Percentiles rank a stretch among this genome's conserved stretches.
These are phyloP conservation scores for Lophochroa leadbeateri DNA, from an alignment of 2,113 vertebrate species.

Conservation along the genomic window DNA sequence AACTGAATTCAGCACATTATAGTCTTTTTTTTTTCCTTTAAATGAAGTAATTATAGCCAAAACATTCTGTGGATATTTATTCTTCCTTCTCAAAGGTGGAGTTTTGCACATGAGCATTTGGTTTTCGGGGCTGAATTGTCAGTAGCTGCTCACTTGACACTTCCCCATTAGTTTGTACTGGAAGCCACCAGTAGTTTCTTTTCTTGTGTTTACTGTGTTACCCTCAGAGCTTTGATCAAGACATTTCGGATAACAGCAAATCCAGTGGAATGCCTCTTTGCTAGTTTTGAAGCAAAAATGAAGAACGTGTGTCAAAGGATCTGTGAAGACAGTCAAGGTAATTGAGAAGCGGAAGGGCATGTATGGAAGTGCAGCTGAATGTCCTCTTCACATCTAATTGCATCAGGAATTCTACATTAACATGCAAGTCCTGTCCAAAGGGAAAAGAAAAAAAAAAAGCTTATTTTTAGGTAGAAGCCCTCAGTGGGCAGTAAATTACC, in stretches of 20 bases:
- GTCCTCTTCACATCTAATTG: conserved; percentile 31
- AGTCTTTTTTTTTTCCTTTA: not conserved
- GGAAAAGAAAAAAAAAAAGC: not conserved
- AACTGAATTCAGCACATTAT: conserved; percentile 15
- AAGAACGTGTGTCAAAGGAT: conserved; percentile 21
- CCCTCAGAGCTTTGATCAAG: conserved; percentile 50
- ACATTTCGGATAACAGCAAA: conserved; percentile 23
- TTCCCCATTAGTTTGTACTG: conserved; percentile 32
- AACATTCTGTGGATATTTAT: conserved; percentile 35
- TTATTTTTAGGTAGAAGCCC: conserved; percentile 63
- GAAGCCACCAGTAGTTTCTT: conserved; percentile 54
- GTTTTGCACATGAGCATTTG: not conserved
- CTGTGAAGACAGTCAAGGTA: conserved; percentile 16
- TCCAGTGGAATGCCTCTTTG: not conserved
- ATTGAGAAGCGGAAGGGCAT: conserved; percentile 6
- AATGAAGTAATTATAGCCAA: conserved; percentile 48
- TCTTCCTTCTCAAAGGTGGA: conserved; percentile 15
- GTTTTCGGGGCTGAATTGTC: conserved; percentile 18
- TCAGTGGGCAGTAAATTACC: conserved; percentile 67
- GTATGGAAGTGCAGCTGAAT: conserved; percentile 35
- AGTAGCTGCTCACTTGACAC: conserved; percentile 43
- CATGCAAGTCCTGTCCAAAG: conserved; percentile 41
- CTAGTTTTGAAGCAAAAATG: not conserved
- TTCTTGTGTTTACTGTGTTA: conserved; percentile 52
- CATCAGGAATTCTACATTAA: conserved; percentile 33